Evolutionary conservation across 2,888 invertebrate species (phyloP).

Genomic region (Thera britannica): DNA sequence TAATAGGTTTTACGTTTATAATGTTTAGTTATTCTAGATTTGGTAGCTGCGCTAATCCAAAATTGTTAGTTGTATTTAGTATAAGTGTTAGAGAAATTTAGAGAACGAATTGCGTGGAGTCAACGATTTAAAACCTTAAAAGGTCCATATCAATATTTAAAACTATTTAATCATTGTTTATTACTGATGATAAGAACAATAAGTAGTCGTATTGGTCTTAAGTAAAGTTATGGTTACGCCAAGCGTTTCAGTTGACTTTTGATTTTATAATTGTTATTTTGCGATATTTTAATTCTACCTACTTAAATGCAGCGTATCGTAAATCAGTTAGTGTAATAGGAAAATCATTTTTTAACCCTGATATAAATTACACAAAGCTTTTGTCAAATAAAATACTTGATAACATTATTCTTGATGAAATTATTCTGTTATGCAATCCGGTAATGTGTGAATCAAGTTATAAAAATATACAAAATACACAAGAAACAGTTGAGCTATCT

Average conservation of each 20-base stretch:
- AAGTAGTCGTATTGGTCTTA: slow-evolving; percentile 76
- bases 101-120: slow-evolving; percentile 66
- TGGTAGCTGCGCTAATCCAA: slow-evolving; percentile 65
- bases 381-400: no score
- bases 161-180: slow-evolving; percentile 80
- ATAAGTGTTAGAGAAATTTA: slow-evolving; percentile 69
- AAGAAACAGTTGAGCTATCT: no score
- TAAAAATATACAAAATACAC: no score
- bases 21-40: slow-evolving; percentile 53
- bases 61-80: slow-evolving; percentile 70
- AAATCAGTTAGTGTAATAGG: slow-evolving; percentile 15
- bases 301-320: slow-evolving; percentile 21
- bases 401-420: no score
- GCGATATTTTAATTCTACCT: slow-evolving; percentile 17
- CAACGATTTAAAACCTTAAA: slow-evolving; percentile 79
- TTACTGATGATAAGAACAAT: slow-evolving; percentile 80
- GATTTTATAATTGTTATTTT: slow-evolving; percentile 26
- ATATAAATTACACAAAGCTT: no score
- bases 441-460: no score
- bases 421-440: no score
- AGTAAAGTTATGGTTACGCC: slow-evolving; percentile 57
- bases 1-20: slow-evolving; percentile 71
- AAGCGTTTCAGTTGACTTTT: slow-evolving; percentile 68
- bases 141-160: slow-evolving; percentile 84
- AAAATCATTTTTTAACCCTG: slow-evolving; percentile 11